Percentiles rank a stretch among this genome's conserved stretches.
Evolutionary conservation across 92 coral and sea anemone species (phyloP).

Genomic region (Porites lobata): DNA sequence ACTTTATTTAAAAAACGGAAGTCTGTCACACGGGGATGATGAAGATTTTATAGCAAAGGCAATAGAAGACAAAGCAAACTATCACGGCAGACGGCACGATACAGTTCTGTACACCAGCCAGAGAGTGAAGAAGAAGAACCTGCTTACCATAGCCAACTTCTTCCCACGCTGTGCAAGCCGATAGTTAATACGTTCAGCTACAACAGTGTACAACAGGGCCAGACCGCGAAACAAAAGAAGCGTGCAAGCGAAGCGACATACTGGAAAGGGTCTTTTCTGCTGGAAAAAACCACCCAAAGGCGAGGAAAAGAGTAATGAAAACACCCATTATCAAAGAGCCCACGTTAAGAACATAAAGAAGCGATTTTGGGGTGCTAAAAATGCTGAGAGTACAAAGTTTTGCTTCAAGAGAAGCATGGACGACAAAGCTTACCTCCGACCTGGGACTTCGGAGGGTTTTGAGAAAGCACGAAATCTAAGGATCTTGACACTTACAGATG

Average conservation of each 20-base stretch:
- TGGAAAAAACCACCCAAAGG: constrained; percentile 35
- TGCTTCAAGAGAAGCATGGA: constrained; percentile 45
- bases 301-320: neutral
- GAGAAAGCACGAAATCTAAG: neutral
- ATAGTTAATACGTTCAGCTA: neutral
- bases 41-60: no score
- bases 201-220: constrained; percentile 7
- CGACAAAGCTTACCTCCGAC: constrained; percentile 49
- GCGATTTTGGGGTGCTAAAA: no score
- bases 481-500: constrained; percentile 31
- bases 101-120: constrained; percentile 34
- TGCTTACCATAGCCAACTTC: constrained; percentile 39
- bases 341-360: no score
- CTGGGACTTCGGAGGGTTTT: constrained; percentile 27
- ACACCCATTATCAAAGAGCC: no score
- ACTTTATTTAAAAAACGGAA: no score
- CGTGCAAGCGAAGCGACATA: constrained; percentile 16
- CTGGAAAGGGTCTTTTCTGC: constrained; percentile 29
- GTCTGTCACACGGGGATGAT: no score
- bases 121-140: constrained; percentile 52
- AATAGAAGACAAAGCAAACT: no score
- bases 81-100: constrained; percentile 56
- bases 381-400: constrained; percentile 13
- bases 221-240: constrained; percentile 8
- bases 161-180: no score